Evolutionary conservation across 2,888 invertebrate species (phyloP).

Genomic region (Pristionchus fissidentatus): DNA sequence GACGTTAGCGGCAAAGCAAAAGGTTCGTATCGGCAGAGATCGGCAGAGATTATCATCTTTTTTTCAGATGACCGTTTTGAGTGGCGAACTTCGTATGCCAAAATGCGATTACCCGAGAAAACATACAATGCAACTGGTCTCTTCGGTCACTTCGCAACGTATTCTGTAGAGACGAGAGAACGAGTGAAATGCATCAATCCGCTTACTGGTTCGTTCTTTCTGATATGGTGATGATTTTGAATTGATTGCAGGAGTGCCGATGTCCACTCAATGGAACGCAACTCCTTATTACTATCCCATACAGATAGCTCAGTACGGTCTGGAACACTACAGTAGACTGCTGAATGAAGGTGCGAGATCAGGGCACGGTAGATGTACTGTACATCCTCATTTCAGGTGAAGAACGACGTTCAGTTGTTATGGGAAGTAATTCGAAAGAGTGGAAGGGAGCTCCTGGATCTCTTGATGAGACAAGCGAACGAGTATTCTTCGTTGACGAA

Average conservation of each 20-base stretch:
- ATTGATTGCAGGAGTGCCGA: slow-evolving; percentile 82
- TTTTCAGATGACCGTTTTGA: slow-evolving; percentile 64
- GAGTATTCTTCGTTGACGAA: slow-evolving; percentile 40
- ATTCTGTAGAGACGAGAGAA: slow-evolving; percentile 95
- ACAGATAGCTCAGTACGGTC: slow-evolving; percentile 96
- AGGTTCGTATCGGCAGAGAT: too few species aligned
- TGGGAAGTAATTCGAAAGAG: slow-evolving; percentile 36
- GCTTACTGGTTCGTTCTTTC: slow-evolving; percentile 82
- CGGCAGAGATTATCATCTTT: too few species aligned
- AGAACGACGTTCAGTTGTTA: not conserved
- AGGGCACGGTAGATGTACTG: not conserved
- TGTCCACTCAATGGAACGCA: slow-evolving; percentile 96
- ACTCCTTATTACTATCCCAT: slow-evolving; percentile 97
- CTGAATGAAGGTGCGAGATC: slow-evolving; percentile 55
- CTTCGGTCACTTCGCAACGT: slow-evolving; percentile 96
- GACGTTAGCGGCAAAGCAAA: slow-evolving; percentile 66
- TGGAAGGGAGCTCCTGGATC: slow-evolving; percentile 45
- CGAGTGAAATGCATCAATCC: slow-evolving; percentile 96
- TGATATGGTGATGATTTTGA: not conserved
- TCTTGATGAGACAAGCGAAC: slow-evolving; percentile 26
- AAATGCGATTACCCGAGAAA: slow-evolving; percentile 60
- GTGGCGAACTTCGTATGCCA: slow-evolving; percentile 68
- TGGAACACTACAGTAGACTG: slow-evolving; percentile 93
- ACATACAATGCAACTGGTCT: slow-evolving; percentile 89
- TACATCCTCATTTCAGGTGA: not conserved